These are phyloP conservation scores for Magallana ariakensis DNA, from an alignment of 1,140 invertebrate genomes.

Conservation along the genomic window DNA sequence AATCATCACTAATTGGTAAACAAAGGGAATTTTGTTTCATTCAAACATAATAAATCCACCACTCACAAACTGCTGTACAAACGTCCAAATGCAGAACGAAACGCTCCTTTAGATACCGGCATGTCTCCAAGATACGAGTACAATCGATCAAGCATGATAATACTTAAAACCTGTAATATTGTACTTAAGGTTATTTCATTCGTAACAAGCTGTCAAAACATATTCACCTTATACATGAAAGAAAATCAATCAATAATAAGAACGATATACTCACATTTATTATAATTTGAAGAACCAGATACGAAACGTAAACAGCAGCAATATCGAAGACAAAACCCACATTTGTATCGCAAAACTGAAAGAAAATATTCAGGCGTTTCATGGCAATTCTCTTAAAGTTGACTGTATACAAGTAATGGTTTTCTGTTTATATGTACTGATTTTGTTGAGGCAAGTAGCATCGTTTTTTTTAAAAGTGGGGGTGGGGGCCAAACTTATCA, in stretches of 20 bases:
- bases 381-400: neutral
- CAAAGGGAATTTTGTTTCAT: too few species aligned
- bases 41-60: too few species aligned
- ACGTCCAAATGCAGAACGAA: neutral
- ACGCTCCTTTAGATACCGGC: neutral
- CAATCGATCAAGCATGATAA: neutral
- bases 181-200: too few species aligned
- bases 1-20: too few species aligned
- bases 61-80: neutral
- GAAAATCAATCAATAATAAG: too few species aligned
- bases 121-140: neutral
- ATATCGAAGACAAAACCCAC: neutral
- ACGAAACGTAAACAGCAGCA: neutral
- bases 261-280: neutral
- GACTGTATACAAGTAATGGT: neutral
- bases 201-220: too few species aligned
- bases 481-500: too few species aligned
- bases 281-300: neutral
- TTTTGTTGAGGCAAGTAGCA: too few species aligned
- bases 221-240: too few species aligned
- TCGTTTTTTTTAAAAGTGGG: too few species aligned
- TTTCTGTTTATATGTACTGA: neutral
- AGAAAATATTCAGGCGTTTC: neutral
- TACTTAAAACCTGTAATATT: neutral
- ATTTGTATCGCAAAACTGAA: constrained; percentile 18